phyloP scores from a whole-genome alignment of 2,888 invertebrate genomes.

The Troides aeacus region DNA sequence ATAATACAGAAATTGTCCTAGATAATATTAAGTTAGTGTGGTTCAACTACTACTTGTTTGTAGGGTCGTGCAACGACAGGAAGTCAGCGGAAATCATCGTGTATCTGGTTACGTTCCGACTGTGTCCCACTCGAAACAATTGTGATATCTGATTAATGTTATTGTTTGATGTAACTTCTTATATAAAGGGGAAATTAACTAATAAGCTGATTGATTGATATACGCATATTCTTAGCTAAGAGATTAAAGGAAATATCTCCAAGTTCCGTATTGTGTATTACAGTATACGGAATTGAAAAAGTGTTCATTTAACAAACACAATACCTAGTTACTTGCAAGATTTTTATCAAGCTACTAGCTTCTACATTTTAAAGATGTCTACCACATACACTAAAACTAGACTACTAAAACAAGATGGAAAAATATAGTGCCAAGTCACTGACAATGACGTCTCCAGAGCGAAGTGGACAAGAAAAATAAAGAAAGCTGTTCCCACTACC shows the following conservation, averaged over 20 bases:
- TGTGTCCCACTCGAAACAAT: constrained; percentile 29
- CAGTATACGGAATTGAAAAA: too few species aligned
- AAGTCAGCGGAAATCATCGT: constrained; percentile 50
- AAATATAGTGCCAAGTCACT: too few species aligned
- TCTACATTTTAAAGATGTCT: too few species aligned
- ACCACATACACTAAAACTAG: too few species aligned
- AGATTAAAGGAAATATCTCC: not conserved
- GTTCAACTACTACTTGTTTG: constrained; percentile 24
- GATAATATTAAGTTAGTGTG: not conserved
- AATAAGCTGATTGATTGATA: not conserved
- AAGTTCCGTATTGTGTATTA: too few species aligned
- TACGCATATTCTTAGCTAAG: not conserved
- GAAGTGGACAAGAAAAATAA: too few species aligned
- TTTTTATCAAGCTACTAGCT: too few species aligned
- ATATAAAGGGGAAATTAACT: not conserved
- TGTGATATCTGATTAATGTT: constrained; percentile 23
- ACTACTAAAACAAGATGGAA: too few species aligned
- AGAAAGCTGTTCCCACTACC: too few species aligned
- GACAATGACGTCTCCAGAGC: too few species aligned
- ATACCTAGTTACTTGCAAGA: too few species aligned
- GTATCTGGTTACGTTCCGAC: constrained; percentile 46
- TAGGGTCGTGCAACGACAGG: constrained; percentile 38
- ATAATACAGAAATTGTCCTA: not conserved
- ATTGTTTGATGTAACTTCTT: constrained; percentile 14
- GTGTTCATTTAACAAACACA: too few species aligned